Evolutionary conservation across 2,888 invertebrate genomes (phyloP).

Genomic region (Caenorhabditis zanzibari): DNA sequence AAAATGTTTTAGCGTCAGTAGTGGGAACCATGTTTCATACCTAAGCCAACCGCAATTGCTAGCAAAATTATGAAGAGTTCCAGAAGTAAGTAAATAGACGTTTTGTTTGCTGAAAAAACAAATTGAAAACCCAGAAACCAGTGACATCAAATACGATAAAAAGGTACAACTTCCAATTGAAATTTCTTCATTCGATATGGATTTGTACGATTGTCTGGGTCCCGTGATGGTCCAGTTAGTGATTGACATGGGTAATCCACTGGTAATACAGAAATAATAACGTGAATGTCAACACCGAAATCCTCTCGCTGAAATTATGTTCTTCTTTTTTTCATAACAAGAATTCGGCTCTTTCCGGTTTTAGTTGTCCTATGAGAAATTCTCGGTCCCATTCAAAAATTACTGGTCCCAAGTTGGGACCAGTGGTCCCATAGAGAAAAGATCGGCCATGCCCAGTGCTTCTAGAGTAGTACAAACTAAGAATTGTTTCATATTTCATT

Average conservation of each 20-base stretch:
- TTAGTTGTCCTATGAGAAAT: too few species aligned
- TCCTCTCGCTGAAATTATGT: neutral
- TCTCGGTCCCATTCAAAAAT: too few species aligned
- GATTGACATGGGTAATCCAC: neutral
- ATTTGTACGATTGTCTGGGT: neutral
- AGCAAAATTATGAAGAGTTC: neutral
- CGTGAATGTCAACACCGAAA: slow-evolving; percentile 5
- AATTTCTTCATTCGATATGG: neutral
- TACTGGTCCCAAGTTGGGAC: too few species aligned
- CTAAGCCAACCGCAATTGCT: neutral
- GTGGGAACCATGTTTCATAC: too few species aligned
- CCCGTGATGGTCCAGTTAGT: neutral
- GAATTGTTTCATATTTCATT: too few species aligned
- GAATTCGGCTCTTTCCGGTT: too few species aligned
- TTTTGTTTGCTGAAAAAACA: neutral
- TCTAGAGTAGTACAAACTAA: too few species aligned
- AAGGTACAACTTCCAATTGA: neutral
- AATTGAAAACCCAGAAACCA: too few species aligned
- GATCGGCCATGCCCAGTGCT: too few species aligned
- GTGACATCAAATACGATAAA: neutral
- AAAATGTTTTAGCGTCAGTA: too few species aligned
- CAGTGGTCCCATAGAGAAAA: too few species aligned
- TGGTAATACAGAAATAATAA: slow-evolving; percentile 20
- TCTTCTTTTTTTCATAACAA: too few species aligned
- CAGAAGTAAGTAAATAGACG: neutral